These are phyloP conservation scores for Alcedo quadribrachys DNA, from an alignment of 2,797 vertebrate genomes.

Conservation along the genomic window DNA sequence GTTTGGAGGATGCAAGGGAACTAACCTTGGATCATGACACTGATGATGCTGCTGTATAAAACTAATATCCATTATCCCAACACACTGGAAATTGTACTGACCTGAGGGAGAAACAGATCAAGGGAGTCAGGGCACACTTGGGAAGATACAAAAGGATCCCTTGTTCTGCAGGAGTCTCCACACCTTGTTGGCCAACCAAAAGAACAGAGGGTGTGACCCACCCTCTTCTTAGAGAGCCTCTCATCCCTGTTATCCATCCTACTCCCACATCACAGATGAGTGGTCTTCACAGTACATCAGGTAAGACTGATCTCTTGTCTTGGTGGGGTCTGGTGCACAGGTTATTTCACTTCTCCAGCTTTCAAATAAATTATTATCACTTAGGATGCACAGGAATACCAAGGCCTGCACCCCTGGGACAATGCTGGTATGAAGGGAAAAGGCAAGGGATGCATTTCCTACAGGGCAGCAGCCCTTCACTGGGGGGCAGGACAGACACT, in stretches of 20 bases:
- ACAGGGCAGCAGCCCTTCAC: not conserved
- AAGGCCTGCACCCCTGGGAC: not conserved
- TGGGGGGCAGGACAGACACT: not conserved
- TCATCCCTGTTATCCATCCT: not conserved
- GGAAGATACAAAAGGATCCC: not conserved
- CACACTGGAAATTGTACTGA: not conserved
- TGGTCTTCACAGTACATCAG: not conserved
- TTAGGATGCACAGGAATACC: not conserved
- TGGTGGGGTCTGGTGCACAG: not conserved
- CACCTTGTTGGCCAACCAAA: not conserved
- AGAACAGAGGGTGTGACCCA: not conserved
- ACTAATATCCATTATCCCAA: not conserved
- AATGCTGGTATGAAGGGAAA: not conserved
- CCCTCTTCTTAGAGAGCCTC: not conserved
- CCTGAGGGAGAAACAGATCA: not conserved
- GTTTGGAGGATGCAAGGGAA: slow-evolving; percentile 26
- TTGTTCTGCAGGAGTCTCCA: not conserved
- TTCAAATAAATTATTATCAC: not conserved
- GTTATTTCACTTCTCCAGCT: not conserved
- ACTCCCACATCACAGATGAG: not conserved
- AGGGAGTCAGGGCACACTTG: not conserved
- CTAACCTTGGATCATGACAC: not conserved
- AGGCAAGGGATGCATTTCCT: not conserved
- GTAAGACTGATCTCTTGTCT: not conserved
- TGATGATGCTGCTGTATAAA: not conserved